Percentiles rank a stretch among this genome's conserved stretches.
Evolutionary conservation across 2,113 vertebrate genomes (phyloP).

Genomic region (Loxodonta africana): DNA sequence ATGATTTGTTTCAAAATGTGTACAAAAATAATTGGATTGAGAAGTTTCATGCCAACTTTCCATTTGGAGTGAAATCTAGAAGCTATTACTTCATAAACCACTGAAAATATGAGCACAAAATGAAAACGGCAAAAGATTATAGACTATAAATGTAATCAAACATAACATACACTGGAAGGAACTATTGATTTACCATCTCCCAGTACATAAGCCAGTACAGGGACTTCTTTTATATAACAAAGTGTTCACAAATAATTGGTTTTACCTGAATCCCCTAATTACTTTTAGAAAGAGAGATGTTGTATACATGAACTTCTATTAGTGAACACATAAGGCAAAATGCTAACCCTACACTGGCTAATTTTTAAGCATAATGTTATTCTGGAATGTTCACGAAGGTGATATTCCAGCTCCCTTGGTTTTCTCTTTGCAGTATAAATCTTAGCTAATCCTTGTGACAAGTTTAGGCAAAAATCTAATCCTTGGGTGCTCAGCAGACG

Average conservation of each 20-base stretch:
- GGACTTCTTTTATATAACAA: constrained; percentile 35
- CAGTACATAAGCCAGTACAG: constrained; percentile 31
- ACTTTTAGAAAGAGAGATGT: constrained; percentile 71
- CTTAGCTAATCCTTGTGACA: constrained; percentile 68
- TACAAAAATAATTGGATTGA: constrained; percentile 83
- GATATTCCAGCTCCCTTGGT: not conserved
- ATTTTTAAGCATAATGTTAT: not conserved
- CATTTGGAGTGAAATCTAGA: constrained; percentile 80
- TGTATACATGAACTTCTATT: not conserved
- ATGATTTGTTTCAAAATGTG: constrained; percentile 84
- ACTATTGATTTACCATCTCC: constrained; percentile 19
- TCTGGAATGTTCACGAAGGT: not conserved
- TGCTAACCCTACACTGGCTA: constrained; percentile 22
- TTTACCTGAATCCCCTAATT: constrained; percentile 75
- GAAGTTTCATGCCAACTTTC: constrained; percentile 83
- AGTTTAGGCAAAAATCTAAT: constrained; percentile 32
- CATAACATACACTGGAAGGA: constrained; percentile 62
- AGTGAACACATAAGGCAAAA: constrained; percentile 45
- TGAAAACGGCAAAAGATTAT: constrained; percentile 77
- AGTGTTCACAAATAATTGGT: constrained; percentile 46
- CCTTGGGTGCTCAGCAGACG: constrained; percentile 3
- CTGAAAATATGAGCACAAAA: constrained; percentile 71
- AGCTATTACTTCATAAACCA: constrained; percentile 80
- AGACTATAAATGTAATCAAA: constrained; percentile 69
- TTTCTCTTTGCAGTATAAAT: constrained; percentile 73